These are phyloP conservation scores for Sinopyrophorus schimmeli DNA, from an alignment of 2,888 invertebrate species.

Conservation along the genomic window DNA sequence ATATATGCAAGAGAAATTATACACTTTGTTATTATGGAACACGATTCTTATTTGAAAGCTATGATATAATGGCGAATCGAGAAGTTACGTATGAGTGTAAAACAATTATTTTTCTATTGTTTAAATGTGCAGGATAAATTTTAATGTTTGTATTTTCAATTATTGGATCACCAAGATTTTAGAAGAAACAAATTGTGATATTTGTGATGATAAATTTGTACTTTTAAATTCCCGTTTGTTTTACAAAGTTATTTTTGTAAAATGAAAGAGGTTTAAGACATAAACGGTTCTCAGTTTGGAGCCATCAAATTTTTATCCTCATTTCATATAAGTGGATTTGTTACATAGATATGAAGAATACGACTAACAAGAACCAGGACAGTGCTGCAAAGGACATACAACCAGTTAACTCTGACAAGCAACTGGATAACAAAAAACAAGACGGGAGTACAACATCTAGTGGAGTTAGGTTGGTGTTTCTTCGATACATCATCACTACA, in stretches of 20 bases:
- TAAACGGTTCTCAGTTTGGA: slow-evolving; percentile 34
- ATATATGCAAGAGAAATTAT: too few species aligned
- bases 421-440: slow-evolving; percentile 29
- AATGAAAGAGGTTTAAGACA: slow-evolving; percentile 20
- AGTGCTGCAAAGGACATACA: slow-evolving; percentile 29
- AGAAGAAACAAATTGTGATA: slow-evolving; percentile 10
- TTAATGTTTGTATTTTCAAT: slow-evolving; percentile 4
- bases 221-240: slow-evolving; percentile 12
- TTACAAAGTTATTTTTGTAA: slow-evolving; percentile 21
- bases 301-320: slow-evolving; percentile 36
- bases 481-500: slow-evolving; percentile 23
- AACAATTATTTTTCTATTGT: not conserved
- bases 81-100: too few species aligned
- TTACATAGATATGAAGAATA: slow-evolving; percentile 44
- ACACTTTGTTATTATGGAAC: too few species aligned
- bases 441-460: slow-evolving; percentile 28
- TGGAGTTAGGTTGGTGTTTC: slow-evolving; percentile 38
- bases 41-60: too few species aligned
- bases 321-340: slow-evolving; percentile 41
- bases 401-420: slow-evolving; percentile 20
- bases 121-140: too few species aligned
- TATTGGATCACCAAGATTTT: slow-evolving; percentile 14
- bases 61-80: too few species aligned
- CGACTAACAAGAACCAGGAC: slow-evolving; percentile 37
- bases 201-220: slow-evolving; percentile 11